Conservation (phyloP, 2,888 invertebrate species). For the Bembecia ichneumoniformis region DNA sequence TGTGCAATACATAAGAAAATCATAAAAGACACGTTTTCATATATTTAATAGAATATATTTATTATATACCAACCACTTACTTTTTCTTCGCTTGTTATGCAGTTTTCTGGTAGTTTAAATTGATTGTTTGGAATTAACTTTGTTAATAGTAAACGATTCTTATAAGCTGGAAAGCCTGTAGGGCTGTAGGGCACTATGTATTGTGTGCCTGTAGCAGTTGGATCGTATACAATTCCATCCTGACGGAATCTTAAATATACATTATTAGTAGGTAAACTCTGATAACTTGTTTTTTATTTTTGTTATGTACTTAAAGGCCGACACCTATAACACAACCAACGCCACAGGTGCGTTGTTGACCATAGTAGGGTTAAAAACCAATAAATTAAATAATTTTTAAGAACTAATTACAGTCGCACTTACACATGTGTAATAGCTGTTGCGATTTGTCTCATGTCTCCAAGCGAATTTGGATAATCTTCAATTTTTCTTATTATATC, state of each 20-base stretch:
- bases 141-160: slow-evolving; percentile 62
- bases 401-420: slow-evolving; percentile 3
- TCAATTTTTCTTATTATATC: slow-evolving; percentile 77
- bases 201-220: slow-evolving; percentile 14
- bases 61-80: slow-evolving; percentile 31
- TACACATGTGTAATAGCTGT: slow-evolving; percentile 71
- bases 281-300: too few species aligned
- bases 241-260: slow-evolving; percentile 65
- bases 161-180: slow-evolving; percentile 65
- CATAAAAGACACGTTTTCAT: not conserved
- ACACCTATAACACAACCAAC: too few species aligned
- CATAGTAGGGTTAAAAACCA: not conserved
- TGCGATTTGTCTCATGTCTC: slow-evolving; percentile 68
- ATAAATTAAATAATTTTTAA: not conserved
- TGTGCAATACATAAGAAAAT: slow-evolving; percentile 18
- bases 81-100: slow-evolving; percentile 67
- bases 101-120: slow-evolving; percentile 67
- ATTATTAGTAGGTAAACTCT: not conserved
- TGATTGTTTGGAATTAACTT: slow-evolving; percentile 70
- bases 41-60: not conserved
- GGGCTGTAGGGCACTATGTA: slow-evolving; percentile 73
- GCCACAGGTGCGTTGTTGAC: not conserved
- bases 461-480: slow-evolving; percentile 47
- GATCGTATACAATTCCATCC: slow-evolving; percentile 71
- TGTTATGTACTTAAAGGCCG: too few species aligned